Conservation (phyloP, 2,113 vertebrate genomes). For the Megaleporinus macrocephalus region DNA sequence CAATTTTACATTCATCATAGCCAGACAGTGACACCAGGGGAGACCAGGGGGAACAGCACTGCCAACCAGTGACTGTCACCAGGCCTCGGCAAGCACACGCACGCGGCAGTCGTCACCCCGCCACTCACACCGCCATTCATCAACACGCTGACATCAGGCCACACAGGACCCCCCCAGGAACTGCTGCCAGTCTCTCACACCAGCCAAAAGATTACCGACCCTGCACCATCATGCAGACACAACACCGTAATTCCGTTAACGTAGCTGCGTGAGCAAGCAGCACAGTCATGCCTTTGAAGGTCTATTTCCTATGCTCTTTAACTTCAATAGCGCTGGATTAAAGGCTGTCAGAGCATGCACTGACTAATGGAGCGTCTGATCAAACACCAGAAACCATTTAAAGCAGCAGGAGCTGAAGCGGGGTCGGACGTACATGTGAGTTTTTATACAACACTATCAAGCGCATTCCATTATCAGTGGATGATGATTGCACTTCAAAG, state of each 20-base stretch:
- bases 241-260: slow-evolving; percentile 9
- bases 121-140: slow-evolving; percentile 40
- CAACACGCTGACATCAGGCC: slow-evolving; percentile 32
- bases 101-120: slow-evolving; percentile 60
- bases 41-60: slow-evolving; percentile 40
- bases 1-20: slow-evolving; percentile 76
- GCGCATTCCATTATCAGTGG: slow-evolving; percentile 17
- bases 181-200: not conserved
- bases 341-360: slow-evolving; percentile 37
- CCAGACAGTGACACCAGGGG: slow-evolving; percentile 27
- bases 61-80: slow-evolving; percentile 38
- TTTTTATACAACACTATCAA: not conserved
- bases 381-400: slow-evolving; percentile 40
- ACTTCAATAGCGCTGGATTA: slow-evolving; percentile 24
- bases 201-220: slow-evolving; percentile 19
- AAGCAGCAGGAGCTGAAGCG: slow-evolving; percentile 27
- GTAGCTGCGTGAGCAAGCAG: not conserved
- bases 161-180: slow-evolving; percentile 48
- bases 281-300: slow-evolving; percentile 35
- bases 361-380: slow-evolving; percentile 18
- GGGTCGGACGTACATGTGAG: not conserved
- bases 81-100: slow-evolving; percentile 8
- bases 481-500: slow-evolving; percentile 35
- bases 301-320: slow-evolving; percentile 39
- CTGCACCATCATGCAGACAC: slow-evolving; percentile 11